phyloP scores from a whole-genome alignment of 2,797 vertebrate genomes.

The Sarcoramphus papa region DNA sequence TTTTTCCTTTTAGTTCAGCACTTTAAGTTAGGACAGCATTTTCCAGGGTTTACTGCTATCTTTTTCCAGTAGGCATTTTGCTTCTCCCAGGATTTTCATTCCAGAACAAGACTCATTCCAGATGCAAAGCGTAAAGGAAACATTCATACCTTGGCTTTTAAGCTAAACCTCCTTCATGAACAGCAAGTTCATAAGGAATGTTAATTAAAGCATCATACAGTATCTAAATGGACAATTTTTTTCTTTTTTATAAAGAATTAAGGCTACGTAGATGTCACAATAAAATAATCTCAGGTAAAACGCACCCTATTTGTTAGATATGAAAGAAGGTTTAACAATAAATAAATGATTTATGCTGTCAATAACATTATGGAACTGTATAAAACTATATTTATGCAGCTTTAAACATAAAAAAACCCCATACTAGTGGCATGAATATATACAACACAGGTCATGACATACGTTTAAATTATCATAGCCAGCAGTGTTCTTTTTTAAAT shows the following conservation, averaged over 20 bases:
- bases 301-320: constrained; percentile 55
- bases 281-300: constrained; percentile 56
- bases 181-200: constrained; percentile 57
- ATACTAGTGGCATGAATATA: constrained; percentile 71
- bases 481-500: constrained; percentile 65
- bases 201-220: constrained; percentile 50
- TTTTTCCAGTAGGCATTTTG: constrained; percentile 48
- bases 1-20: constrained; percentile 32
- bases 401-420: constrained; percentile 63
- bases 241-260: constrained; percentile 52
- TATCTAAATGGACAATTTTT: constrained; percentile 5
- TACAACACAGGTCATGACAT: constrained; percentile 67
- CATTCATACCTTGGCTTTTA: constrained; percentile 65
- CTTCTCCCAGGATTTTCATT: constrained; percentile 31
- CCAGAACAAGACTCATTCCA: constrained; percentile 63
- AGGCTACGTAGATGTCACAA: constrained; percentile 63
- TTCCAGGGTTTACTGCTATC: constrained; percentile 47
- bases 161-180: constrained; percentile 67
- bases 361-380: constrained; percentile 69
- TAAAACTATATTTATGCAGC: constrained; percentile 69
- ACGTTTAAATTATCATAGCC: constrained; percentile 62
- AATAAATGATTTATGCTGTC: constrained; percentile 66
- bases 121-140: constrained; percentile 65
- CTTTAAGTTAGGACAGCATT: constrained; percentile 31
- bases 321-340: constrained; percentile 67